Evolutionary conservation across 2,113 vertebrate genomes (phyloP), one percentile per base, ranked within the genome.

Genomic region (Coregonus clupeaformis): DNA sequence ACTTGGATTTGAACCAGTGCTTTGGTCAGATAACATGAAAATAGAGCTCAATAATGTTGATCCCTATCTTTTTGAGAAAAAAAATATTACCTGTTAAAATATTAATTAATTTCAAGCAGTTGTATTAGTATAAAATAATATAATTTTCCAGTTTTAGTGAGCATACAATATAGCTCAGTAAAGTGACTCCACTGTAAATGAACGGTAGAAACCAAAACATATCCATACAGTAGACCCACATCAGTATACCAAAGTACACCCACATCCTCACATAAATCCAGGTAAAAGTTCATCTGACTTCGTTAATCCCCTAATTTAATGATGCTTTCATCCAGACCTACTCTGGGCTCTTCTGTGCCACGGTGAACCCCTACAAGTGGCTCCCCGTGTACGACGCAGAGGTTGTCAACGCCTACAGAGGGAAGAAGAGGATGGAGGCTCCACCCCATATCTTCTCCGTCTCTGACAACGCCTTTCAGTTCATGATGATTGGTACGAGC

Each of bases 321-420:
- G 0, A n/a, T n/a, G 2, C 27, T 32, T 32, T 67, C 2, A 36
- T 36, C 6, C 65, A 67, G 65, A 67, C 65, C 65, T 67, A 67
- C 65, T 67, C 65, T 22, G 65, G 65, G 65, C 65, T 67, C 29
- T 67, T 67, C 65, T 67, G 65, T 67, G 65, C 65, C 65, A 67
- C 65, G 65, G 65, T 67, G 65, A 67, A 67, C 65, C 65, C 65
- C 30, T 67, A 67, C 65, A 67, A 67, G 30, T 67, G 65, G 65
- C 65, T 67, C 65, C 65, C 65, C 3, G 65, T 67, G 30, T 67
- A 67, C 9, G 29, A 32, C 30, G 4, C 1, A 13, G 65, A 67
- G 18, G 27, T 30, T 30, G 65, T 67, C 27, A 67, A 67, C 7
- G 65, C 65, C 65, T 67, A 67, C 65, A 67, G 65, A 67, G 65